Evolutionary conservation across 2,113 vertebrate genomes (phyloP).

Genomic region (Gymnorhina tibicen): DNA sequence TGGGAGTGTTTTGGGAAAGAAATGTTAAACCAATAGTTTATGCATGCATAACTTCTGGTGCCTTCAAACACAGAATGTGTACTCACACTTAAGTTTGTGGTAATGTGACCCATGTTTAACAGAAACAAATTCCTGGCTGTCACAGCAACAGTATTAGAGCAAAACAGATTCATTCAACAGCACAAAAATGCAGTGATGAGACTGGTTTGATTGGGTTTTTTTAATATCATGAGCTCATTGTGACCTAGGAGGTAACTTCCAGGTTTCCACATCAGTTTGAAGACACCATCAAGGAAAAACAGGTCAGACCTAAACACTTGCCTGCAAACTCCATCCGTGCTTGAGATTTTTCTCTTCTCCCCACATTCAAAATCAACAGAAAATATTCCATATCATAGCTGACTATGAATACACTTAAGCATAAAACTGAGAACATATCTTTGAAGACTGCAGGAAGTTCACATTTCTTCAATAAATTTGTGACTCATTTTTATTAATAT

Average conservation of each 20-base stretch:
- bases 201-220: not conserved
- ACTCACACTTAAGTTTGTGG: not conserved
- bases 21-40: not conserved
- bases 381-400: not conserved
- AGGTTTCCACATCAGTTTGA: not conserved
- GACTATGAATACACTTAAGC: not conserved
- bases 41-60: not conserved
- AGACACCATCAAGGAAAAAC: not conserved
- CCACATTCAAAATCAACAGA: not conserved
- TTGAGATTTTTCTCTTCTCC: not conserved
- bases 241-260: not conserved
- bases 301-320: not conserved
- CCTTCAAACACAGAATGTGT: not conserved
- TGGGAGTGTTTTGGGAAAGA: not conserved
- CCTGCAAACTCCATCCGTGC: not conserved
- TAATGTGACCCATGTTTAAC: not conserved
- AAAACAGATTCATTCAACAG: not conserved
- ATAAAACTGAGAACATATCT: not conserved
- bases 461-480: not conserved
- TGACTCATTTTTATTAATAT: not conserved
- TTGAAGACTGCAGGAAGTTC: not conserved
- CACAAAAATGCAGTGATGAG: not conserved
- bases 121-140: not conserved
- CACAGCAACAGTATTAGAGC: not conserved
- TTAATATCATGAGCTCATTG: fast-evolving